Evolutionary conservation across 1,140 invertebrate species (phyloP), one percentile per base, ranked within the genome.

Genomic region (Drosophila insularis): DNA sequence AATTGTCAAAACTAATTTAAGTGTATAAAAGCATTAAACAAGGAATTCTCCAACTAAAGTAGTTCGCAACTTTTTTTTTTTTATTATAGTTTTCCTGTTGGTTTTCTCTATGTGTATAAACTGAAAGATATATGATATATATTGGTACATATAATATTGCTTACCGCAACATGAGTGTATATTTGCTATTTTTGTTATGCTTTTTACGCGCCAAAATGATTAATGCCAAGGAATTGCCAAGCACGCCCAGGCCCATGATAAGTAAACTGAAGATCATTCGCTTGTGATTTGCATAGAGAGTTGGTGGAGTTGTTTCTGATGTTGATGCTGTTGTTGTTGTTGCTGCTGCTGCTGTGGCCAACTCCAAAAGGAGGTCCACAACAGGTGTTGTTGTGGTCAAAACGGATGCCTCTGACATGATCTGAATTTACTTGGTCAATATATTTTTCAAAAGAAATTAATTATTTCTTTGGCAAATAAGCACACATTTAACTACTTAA

Each of bases 151-250:
- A 7, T 62, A 11, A 19, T 46, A 46, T 50, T 11, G 81, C 90
- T 91, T 82, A 93, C 62, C 95, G 94, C 67, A 97, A 92, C 94
- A 97, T 95, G 74, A 97, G 92, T 70, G 96, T 93, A 92, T 97
- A 96, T 89, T 96, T 96, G 58, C 94, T 93, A 90, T 97, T 97
- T 78, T 96, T 93, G 40, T 95, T 94, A 87, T 95, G 93, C 56
- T 93, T 90, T 86, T 94, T 91, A 43, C 89, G 91, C 74, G 90
- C 90, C 81, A 91, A 91, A 78, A 91, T 91, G 35, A 91, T 58
- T 21, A 91, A 46, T 13, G 90, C 90, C 76, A 91, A 63, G 21
- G 74, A 89, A 43, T 91, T 91, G 19, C 90, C 90, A 4, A 91
- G 31, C 40, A 91, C 90, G 5, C 90, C 90, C n/a, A 91, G 50